Evolutionary conservation across 2,888 invertebrate genomes (phyloP).

Genomic region (Apantesis nais): DNA sequence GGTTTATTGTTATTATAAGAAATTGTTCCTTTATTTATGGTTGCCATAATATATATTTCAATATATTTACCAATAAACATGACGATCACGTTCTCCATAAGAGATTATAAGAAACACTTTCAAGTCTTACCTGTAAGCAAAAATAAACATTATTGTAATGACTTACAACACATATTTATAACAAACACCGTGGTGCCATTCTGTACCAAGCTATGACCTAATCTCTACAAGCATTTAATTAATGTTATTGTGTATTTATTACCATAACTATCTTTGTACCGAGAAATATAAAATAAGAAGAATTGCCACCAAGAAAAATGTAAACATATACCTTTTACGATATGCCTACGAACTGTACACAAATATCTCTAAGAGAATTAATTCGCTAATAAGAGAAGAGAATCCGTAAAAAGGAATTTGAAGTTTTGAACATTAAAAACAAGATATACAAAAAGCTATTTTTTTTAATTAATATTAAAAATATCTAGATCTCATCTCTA

Average conservation of each 20-base stretch:
- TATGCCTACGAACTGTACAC: background rate
- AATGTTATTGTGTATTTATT: constrained; percentile 23
- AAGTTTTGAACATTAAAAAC: too few species aligned
- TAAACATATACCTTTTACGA: background rate
- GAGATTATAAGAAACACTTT: constrained; percentile 35
- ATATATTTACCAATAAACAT: constrained; percentile 18
- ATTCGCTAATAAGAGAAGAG: background rate
- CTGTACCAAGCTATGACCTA: constrained; percentile 46
- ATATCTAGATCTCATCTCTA: too few species aligned
- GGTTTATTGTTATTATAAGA: too few species aligned
- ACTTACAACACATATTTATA: constrained; percentile 14
- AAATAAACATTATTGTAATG: constrained; percentile 38
- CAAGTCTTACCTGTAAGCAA: constrained; percentile 51
- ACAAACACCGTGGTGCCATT: constrained; percentile 40
- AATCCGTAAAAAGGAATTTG: background rate
- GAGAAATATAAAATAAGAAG: constrained; percentile 15
- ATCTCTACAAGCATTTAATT: constrained; percentile 31
- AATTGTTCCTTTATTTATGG: too few species aligned
- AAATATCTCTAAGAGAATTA: background rate
- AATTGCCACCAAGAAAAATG: constrained; percentile 1
- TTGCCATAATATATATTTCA: constrained; percentile 7
- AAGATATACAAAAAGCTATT: too few species aligned
- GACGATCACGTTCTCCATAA: constrained; percentile 21
- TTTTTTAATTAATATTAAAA: too few species aligned
- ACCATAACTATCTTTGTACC: constrained; percentile 19